Conservation (phyloP, 2,797 vertebrate genomes). For the Hippocampus kuda region DNA sequence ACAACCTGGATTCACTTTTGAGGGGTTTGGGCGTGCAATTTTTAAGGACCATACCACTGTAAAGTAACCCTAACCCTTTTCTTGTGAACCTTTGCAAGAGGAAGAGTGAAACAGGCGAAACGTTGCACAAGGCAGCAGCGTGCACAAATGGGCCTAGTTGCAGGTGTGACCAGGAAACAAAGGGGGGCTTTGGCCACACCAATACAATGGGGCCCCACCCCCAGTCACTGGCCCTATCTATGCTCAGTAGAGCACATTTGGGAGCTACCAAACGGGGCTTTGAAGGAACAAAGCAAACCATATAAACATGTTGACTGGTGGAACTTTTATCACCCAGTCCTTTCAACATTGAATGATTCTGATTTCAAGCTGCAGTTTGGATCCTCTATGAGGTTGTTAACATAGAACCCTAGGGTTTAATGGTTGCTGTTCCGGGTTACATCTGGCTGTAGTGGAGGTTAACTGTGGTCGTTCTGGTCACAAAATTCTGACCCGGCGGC, state of each 20-base stretch:
- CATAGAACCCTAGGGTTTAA: slow-evolving; percentile 38
- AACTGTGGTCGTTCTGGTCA: slow-evolving; percentile 55
- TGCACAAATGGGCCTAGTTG: slow-evolving; percentile 51
- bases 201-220: slow-evolving; percentile 67
- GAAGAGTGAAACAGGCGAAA: slow-evolving; percentile 60
- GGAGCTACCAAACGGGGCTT: slow-evolving; percentile 39
- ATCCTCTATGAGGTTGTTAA: slow-evolving; percentile 24
- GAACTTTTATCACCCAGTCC: slow-evolving; percentile 25
- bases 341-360: slow-evolving; percentile 11
- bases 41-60: slow-evolving; percentile 36
- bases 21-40: slow-evolving; percentile 41
- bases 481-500: slow-evolving; percentile 66
- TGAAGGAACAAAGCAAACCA: slow-evolving; percentile 20
- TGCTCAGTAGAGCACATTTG: slow-evolving; percentile 68
- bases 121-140: slow-evolving; percentile 52
- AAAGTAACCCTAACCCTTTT: slow-evolving; percentile 33
- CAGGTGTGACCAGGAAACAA: slow-evolving; percentile 67
- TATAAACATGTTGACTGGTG: slow-evolving; percentile 29
- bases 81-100: slow-evolving; percentile 43
- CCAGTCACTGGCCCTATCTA: slow-evolving; percentile 34
- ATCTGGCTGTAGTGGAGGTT: slow-evolving; percentile 46
- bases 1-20: slow-evolving; percentile 26
- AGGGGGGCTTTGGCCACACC: slow-evolving; percentile 51
- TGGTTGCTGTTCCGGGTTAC: slow-evolving; percentile 45
- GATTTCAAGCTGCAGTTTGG: slow-evolving; percentile 25